Conservation (phyloP, 2,113 vertebrate species). For the Triplophysa dalaica region DNA sequence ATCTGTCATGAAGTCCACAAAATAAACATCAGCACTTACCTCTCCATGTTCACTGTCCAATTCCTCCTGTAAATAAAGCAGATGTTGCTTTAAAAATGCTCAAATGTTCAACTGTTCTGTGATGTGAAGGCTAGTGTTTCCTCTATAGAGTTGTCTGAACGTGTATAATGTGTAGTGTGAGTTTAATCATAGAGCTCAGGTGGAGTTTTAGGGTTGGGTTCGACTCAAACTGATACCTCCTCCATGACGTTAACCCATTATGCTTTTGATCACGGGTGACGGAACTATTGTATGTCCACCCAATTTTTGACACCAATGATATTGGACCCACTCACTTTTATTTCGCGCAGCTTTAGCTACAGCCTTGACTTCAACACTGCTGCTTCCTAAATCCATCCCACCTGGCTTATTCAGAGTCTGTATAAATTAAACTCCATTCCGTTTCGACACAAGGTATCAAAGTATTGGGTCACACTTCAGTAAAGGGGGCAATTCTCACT, state of each 20-base stretch:
- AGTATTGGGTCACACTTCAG: too few relatives aligned
- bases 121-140: background rate
- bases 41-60: slow-evolving; percentile 2
- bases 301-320: too few relatives aligned
- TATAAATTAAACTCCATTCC: too few relatives aligned
- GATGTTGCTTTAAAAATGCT: background rate
- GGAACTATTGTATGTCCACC: too few relatives aligned
- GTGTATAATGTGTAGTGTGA: background rate
- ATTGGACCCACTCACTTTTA: too few relatives aligned
- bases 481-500: too few relatives aligned
- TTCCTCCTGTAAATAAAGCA: background rate
- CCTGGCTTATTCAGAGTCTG: too few relatives aligned
- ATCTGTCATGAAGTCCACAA: background rate
- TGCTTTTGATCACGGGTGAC: background rate
- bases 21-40: background rate
- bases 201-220: slow-evolving; percentile 22
- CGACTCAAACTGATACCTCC: slow-evolving; percentile 26
- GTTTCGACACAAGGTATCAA: too few relatives aligned
- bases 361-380: too few relatives aligned
- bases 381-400: too few relatives aligned
- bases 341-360: too few relatives aligned
- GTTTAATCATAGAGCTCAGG: background rate
- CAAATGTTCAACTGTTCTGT: background rate
- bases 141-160: background rate
- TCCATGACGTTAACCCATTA: slow-evolving; percentile 16